Conservation (phyloP, 2,888 invertebrate species). For the Oithona nana region DNA sequence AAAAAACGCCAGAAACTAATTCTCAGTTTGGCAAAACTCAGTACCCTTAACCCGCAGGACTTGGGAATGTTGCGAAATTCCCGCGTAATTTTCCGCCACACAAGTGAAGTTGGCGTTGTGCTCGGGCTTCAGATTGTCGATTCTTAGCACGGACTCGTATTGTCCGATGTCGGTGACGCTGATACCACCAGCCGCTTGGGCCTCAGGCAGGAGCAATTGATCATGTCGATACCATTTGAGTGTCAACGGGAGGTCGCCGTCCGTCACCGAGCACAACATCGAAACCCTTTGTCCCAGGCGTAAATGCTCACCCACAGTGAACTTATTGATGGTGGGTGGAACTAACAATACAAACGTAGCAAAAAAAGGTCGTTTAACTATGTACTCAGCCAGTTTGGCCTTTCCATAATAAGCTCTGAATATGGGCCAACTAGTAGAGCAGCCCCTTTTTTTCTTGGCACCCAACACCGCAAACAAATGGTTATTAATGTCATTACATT, state of each 20-base stretch:
- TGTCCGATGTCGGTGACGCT: conserved; percentile 58
- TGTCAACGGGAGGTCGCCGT: conserved; percentile 75
- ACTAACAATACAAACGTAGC: too few species aligned
- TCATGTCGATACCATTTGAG: conserved; percentile 78
- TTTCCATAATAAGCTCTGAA: too few species aligned
- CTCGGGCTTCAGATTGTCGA: conserved; percentile 61
- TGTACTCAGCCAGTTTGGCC: too few species aligned
- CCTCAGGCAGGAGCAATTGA: conserved; percentile 26
- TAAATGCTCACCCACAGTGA: conserved; percentile 59
- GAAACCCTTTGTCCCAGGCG: conserved; percentile 65
- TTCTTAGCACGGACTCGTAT: conserved; percentile 64
- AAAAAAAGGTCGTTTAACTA: too few species aligned
- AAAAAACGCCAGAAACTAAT: not conserved
- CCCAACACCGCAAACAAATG: too few species aligned
- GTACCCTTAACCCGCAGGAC: conserved; percentile 11
- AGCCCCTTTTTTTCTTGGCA: too few species aligned
- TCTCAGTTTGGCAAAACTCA: too few species aligned
- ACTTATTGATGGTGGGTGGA: conserved; percentile 63
- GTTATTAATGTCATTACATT: too few species aligned
- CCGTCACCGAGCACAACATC: conserved; percentile 71
- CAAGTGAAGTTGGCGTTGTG: conserved; percentile 50
- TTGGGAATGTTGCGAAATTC: not conserved
- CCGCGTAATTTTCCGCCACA: conserved; percentile 7
- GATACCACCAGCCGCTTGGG: conserved; percentile 40
- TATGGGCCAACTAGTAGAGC: too few species aligned